Percentiles rank a stretch among this genome's conserved stretches.
Conservation (phyloP, 2,113 vertebrate species). For the Anolis carolinensis region DNA sequence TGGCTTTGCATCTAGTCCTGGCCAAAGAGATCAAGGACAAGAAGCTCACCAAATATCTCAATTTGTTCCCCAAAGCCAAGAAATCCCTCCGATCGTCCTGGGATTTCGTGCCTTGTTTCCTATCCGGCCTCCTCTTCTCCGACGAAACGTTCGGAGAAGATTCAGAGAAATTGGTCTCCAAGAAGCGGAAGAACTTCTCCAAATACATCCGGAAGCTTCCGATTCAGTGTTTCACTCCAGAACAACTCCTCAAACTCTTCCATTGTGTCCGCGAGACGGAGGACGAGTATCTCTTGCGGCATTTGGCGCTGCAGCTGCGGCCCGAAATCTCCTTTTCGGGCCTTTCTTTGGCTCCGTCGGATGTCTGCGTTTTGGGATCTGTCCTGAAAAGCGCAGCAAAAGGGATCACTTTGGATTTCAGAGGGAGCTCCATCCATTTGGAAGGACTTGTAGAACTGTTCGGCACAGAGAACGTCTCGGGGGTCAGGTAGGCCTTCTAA, state of each 20-base stretch:
- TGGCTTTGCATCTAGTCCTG: constrained; percentile 79
- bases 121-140: constrained; percentile 83
- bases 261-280: constrained; percentile 83
- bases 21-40: constrained; percentile 81
- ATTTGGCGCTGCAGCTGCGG: constrained; percentile 76
- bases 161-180: constrained; percentile 39
- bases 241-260: constrained; percentile 83
- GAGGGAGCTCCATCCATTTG: constrained; percentile 79
- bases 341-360: constrained; percentile 77
- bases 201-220: constrained; percentile 78
- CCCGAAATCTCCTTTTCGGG: constrained; percentile 80
- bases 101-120: constrained; percentile 81
- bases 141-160: constrained; percentile 53
- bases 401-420: constrained; percentile 83
- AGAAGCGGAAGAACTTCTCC: constrained; percentile 75
- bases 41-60: constrained; percentile 75
- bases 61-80: constrained; percentile 80
- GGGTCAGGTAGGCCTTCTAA: constrained; percentile 79
- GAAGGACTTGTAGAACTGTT: constrained; percentile 81
- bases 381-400: constrained; percentile 72
- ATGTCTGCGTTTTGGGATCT: constrained; percentile 77
- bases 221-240: constrained; percentile 64
- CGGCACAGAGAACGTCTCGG: constrained; percentile 77
- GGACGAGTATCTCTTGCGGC: constrained; percentile 66
- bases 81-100: constrained; percentile 81